Conservation (phyloP, 2,113 vertebrate species). For the Mobula hypostoma region DNA sequence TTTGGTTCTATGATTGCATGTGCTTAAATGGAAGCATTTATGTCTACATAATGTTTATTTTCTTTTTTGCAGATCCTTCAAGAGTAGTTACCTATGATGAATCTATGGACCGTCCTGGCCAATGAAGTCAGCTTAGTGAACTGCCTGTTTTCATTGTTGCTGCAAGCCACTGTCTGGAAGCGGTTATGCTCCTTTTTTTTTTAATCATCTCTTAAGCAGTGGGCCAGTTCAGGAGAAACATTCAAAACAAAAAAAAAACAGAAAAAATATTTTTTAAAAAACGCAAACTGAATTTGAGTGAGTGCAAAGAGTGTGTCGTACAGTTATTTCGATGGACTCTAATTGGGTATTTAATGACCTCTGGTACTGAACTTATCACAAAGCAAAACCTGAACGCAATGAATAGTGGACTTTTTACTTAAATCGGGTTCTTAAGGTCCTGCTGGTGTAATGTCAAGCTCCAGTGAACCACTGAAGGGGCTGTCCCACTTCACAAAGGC, state of each 20-base stretch:
- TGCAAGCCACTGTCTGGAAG: conserved; percentile 30
- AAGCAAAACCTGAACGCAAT: conserved; percentile 35
- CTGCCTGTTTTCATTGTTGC: conserved; percentile 33
- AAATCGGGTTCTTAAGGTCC: conserved; percentile 35
- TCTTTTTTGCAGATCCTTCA: conserved; percentile 28
- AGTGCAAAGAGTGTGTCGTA: conserved; percentile 32
- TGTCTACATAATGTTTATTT: neutral
- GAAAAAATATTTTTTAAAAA: conserved; percentile 30
- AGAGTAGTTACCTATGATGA: conserved; percentile 38
- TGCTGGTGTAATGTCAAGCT: conserved; percentile 33
- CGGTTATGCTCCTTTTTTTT: conserved; percentile 25
- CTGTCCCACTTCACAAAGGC: conserved; percentile 38
- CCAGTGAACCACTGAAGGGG: conserved; percentile 35
- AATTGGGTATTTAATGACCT: conserved; percentile 37
- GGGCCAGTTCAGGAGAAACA: conserved; percentile 33
- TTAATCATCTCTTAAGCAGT: conserved; percentile 29
- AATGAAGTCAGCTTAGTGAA: conserved; percentile 31
- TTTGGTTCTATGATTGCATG: neutral
- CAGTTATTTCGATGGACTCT: conserved; percentile 33
- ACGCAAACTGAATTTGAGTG: conserved; percentile 31
- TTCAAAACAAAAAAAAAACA: neutral
- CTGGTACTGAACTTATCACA: conserved; percentile 35
- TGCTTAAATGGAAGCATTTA: neutral
- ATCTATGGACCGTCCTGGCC: conserved; percentile 37
- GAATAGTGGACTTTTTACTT: conserved; percentile 36